Conservation (phyloP, 1,140 invertebrate species). For the Zaprionus capensis region DNA sequence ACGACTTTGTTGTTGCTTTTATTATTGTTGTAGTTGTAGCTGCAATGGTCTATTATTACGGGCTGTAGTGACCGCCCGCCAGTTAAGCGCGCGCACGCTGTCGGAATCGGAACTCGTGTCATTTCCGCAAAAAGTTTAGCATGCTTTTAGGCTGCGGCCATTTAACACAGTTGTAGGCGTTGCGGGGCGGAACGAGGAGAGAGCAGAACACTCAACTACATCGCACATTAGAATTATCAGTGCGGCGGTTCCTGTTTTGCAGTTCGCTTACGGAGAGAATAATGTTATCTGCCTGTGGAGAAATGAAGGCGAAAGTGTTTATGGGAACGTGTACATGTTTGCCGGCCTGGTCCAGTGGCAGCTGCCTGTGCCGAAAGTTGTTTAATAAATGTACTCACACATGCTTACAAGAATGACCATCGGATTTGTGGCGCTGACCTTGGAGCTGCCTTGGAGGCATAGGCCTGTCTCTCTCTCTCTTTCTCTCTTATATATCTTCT, state of each 20-base stretch:
- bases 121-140: slow-evolving; percentile 78
- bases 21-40: slow-evolving; percentile 19
- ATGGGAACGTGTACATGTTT: slow-evolving; percentile 35
- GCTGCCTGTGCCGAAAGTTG: slow-evolving; percentile 62
- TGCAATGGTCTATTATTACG: slow-evolving; percentile 47
- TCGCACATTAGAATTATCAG: slow-evolving; percentile 42
- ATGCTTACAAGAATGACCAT: slow-evolving; percentile 52
- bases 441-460: slow-evolving; percentile 28
- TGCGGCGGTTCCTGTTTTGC: slow-evolving; percentile 46
- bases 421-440: slow-evolving; percentile 44
- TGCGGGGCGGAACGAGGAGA: slow-evolving; percentile 6
- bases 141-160: slow-evolving; percentile 73
- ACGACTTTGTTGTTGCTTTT: background rate
- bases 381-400: slow-evolving; percentile 81
- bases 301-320: slow-evolving; percentile 18
- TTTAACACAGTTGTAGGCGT: slow-evolving; percentile 56
- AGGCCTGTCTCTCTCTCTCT: background rate
- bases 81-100: slow-evolving; percentile 52
- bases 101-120: slow-evolving; percentile 75
- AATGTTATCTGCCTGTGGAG: background rate
- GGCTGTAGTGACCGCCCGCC: slow-evolving; percentile 25
- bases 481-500: background rate
- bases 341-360: slow-evolving; percentile 24
- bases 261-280: slow-evolving; percentile 6
- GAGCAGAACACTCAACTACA: slow-evolving; percentile 32